Conservation (phyloP, 2,797 vertebrate genomes). For the Helicolenus hilgendorfi region DNA sequence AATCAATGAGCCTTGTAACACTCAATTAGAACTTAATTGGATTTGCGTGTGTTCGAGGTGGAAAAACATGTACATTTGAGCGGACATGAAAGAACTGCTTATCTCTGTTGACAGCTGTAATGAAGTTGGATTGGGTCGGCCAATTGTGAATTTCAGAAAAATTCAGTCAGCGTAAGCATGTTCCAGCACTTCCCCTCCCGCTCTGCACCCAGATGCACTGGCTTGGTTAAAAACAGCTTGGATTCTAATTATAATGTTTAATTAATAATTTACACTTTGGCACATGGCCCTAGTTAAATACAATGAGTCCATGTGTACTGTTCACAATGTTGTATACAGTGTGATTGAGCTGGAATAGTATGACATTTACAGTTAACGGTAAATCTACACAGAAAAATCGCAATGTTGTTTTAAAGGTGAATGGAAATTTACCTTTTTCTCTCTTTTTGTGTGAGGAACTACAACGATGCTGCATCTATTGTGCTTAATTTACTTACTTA, state of each 20-base stretch:
- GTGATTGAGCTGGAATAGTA: background rate
- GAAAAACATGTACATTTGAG: conserved; percentile 76
- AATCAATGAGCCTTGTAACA: conserved; percentile 89
- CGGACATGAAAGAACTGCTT: conserved; percentile 80
- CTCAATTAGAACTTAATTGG: conserved; percentile 89
- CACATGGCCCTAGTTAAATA: background rate
- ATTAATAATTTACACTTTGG: conserved; percentile 13
- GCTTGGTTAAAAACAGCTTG: conserved; percentile 10
- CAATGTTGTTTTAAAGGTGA: background rate
- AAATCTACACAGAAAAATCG: background rate
- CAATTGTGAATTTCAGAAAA: conserved; percentile 55
- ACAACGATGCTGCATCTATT: background rate
- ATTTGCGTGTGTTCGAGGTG: conserved; percentile 81
- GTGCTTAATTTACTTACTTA: background rate
- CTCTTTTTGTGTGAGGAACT: background rate
- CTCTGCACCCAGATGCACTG: background rate
- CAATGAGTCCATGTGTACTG: background rate
- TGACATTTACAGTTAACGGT: background rate
- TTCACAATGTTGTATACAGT: background rate
- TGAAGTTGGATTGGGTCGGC: conserved; percentile 54
- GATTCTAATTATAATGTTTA: conserved; percentile 22
- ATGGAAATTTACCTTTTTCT: background rate
- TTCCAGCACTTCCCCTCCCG: background rate
- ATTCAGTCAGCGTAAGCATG: background rate
- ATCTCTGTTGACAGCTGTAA: conserved; percentile 79